These are phyloP conservation scores for Drosophila albomicans DNA, from an alignment of 1,140 invertebrate species.

Conservation along the genomic window DNA sequence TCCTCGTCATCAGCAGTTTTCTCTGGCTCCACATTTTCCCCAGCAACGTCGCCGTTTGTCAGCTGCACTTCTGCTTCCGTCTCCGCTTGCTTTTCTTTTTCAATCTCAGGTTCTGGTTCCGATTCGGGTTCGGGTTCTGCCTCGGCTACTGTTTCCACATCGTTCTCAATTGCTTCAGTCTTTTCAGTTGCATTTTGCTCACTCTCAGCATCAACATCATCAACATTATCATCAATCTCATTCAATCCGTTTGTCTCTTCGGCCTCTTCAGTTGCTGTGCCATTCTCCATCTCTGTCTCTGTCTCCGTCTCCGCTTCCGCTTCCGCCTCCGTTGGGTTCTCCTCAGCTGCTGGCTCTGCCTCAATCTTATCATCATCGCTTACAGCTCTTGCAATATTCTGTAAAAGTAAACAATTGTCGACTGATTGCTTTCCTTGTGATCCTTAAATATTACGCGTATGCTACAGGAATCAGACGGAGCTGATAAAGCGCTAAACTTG, in stretches of 20 bases:
- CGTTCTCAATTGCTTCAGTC: constrained; percentile 42
- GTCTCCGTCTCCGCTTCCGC: background rate
- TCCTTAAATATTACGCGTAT: constrained; percentile 28
- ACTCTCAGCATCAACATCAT: constrained; percentile 41
- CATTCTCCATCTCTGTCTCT: constrained; percentile 9
- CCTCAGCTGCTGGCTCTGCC: constrained; percentile 18
- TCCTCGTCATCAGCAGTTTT: constrained; percentile 51
- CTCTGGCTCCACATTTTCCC: background rate
- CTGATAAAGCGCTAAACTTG: constrained; percentile 27
- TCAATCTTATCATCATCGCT: constrained; percentile 43
- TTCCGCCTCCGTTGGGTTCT: constrained; percentile 32
- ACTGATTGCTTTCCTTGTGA: constrained; percentile 80
- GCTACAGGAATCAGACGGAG: constrained; percentile 29
- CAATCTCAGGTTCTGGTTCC: constrained; percentile 6
- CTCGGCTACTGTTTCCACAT: constrained; percentile 25
- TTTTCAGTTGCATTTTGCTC: constrained; percentile 53
- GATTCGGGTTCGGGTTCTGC: background rate
- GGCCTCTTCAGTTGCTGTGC: constrained; percentile 34
- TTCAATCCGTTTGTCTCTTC: background rate
- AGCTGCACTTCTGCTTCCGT: constrained; percentile 7
- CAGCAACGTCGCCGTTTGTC: constrained; percentile 8
- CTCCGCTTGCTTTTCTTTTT: constrained; percentile 14
- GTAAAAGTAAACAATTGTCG: constrained; percentile 85
- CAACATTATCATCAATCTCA: constrained; percentile 7
- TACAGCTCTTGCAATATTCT: constrained; percentile 81